Percentiles rank a stretch among this genome's conserved stretches.
phyloP scores from a whole-genome alignment of 1,140 invertebrate species.

The Globodera ellingtonae region DNA sequence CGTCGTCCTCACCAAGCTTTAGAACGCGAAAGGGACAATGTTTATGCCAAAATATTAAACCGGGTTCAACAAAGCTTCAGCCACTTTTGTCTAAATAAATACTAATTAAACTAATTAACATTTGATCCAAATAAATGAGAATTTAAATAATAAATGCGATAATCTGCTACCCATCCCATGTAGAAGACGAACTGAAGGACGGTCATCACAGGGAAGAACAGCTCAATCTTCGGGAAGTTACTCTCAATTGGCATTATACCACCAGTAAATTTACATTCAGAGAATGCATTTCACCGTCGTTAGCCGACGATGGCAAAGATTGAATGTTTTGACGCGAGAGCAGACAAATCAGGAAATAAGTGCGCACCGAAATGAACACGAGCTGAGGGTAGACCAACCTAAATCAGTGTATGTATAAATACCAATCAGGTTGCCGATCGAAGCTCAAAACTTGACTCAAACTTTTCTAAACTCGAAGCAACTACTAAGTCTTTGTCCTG shows the following conservation, averaged over 20 bases:
- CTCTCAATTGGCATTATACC: not conserved
- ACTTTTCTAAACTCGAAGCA: not conserved
- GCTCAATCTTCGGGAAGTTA: constrained; percentile 44
- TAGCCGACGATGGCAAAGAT: constrained; percentile 11
- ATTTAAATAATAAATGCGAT: too few species aligned
- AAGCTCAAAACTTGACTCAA: too few species aligned
- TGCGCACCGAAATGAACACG: constrained; percentile 45
- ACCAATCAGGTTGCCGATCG: too few species aligned
- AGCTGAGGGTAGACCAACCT: constrained; percentile 36
- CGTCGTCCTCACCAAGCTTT: too few species aligned
- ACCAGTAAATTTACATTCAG: constrained; percentile 3
- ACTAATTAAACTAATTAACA: not conserved
- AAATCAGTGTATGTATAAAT: too few species aligned
- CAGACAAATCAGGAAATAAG: constrained; percentile 46
- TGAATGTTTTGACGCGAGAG: constrained; percentile 41
- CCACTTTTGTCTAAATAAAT: constrained; percentile 51
- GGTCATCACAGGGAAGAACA: constrained; percentile 56
- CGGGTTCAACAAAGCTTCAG: constrained; percentile 62
- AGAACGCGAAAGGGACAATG: constrained; percentile 12
- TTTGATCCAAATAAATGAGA: too few species aligned
- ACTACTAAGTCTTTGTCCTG: not conserved
- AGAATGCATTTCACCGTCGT: constrained; percentile 9
- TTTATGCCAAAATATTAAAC: constrained; percentile 48
- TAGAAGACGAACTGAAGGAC: constrained; percentile 60
- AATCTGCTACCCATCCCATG: constrained; percentile 56